These are phyloP conservation scores for Rhopalosiphum padi DNA, from an alignment of 1,140 invertebrate species.

Conservation along the genomic window DNA sequence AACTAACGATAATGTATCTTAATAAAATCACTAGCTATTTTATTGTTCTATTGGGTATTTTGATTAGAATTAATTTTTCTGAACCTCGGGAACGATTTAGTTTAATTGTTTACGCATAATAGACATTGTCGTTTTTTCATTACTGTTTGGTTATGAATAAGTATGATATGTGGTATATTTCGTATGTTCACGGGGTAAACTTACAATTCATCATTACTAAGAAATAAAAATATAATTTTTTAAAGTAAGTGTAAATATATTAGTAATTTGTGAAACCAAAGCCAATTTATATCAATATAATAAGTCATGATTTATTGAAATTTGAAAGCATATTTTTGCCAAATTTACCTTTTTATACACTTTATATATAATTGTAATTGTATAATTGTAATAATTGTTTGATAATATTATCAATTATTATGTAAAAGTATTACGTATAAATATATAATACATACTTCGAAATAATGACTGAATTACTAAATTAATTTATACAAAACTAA, in stretches of 20 bases:
- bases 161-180: not conserved
- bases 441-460: too few species aligned
- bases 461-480: too few species aligned
- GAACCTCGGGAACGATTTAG: fast-evolving
- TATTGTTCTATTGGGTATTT: not conserved
- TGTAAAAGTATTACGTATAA: too few species aligned
- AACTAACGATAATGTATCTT: not conserved
- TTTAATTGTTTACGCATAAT: not conserved
- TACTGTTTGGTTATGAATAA: too few species aligned
- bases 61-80: not conserved
- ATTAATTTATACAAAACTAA: too few species aligned
- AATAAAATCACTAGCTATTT: not conserved
- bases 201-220: not conserved
- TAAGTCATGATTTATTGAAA: not conserved
- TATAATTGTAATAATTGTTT: too few species aligned
- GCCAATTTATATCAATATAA: not conserved
- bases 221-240: not conserved
- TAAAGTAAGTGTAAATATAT: not conserved
- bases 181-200: not conserved
- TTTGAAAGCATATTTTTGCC: not conserved
- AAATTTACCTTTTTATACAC: not conserved
- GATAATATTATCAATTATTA: too few species aligned
- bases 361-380: not conserved
- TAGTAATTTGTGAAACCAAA: not conserved
- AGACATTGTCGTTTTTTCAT: not conserved